A percentile compares a stretch with the other conserved stretches of the same genome.
Conservation (phyloP, 2,113 vertebrate species). For the Lampris megalopsis region DNA sequence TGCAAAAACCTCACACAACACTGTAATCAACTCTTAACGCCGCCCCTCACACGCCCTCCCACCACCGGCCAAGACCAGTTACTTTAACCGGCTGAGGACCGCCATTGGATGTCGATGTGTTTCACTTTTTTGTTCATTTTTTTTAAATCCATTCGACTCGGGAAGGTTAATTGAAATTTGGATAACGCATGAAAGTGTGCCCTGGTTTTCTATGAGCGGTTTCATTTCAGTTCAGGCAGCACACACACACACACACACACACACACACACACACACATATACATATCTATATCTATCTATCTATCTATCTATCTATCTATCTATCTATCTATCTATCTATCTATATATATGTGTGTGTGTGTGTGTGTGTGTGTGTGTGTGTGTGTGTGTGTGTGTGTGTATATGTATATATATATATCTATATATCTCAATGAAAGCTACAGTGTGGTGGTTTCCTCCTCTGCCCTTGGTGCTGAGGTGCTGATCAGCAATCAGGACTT, state of each 20-base stretch:
- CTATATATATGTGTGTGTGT: too few species aligned
- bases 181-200: constrained; percentile 46
- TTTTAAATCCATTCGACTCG: constrained; percentile 16
- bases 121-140: not conserved
- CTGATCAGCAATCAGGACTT: constrained; percentile 26
- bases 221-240: not conserved
- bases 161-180: constrained; percentile 59
- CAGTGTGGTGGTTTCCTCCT: constrained; percentile 29
- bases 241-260: not conserved
- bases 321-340: too few species aligned
- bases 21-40: constrained; percentile 51
- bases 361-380: too few species aligned
- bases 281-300: too few species aligned
- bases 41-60: not conserved
- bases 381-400: too few species aligned
- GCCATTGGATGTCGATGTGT: constrained; percentile 15
- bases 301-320: too few species aligned
- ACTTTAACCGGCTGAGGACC: not conserved
- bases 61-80: not conserved
- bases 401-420: too few species aligned
- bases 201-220: constrained; percentile 11
- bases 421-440: constrained; percentile 6
- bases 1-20: constrained; percentile 54
- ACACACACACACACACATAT: too few species aligned
- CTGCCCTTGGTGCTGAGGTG: constrained; percentile 31